A percentile compares a stretch with the other conserved stretches of the same genome.
Evolutionary conservation across 2,888 invertebrate genomes (phyloP).

Genomic region (Ferrisia virgata): DNA sequence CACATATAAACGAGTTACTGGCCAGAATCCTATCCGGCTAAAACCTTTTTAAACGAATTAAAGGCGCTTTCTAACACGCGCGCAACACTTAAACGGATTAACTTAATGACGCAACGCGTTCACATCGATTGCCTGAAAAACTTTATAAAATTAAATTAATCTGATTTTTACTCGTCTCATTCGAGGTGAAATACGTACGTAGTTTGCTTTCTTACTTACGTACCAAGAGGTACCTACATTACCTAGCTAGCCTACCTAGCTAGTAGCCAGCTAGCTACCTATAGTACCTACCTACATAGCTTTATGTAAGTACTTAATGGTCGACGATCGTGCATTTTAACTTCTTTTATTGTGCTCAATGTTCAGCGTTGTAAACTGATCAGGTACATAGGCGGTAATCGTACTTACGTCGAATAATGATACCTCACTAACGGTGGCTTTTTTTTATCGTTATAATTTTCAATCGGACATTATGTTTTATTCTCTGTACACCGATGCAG

Average conservation of each 20-base stretch:
- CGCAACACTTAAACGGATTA: constrained; percentile 24
- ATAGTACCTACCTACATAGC: no score
- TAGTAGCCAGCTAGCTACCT: no score
- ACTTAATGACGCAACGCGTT: constrained; percentile 18
- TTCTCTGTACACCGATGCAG: not conserved
- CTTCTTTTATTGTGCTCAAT: not conserved
- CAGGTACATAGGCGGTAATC: not conserved
- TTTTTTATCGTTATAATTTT: not conserved
- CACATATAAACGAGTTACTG: constrained; percentile 21
- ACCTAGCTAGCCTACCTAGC: no score
- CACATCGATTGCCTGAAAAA: constrained; percentile 9
- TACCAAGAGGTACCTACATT: no score
- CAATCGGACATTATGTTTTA: not conserved
- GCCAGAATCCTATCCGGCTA: not conserved
- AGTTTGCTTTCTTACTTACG: not conserved
- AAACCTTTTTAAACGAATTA: constrained; percentile 33
- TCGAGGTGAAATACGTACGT: not conserved
- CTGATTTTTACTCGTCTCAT: constrained; percentile 17
- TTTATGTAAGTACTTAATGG: not conserved
- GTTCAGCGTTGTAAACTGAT: not conserved
- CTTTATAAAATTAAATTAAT: constrained; percentile 9
- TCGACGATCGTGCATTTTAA: not conserved
- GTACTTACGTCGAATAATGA: not conserved
- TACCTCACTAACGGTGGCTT: not conserved
- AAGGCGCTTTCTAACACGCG: not conserved